Evolutionary conservation across 2,113 vertebrate species (phyloP), one percentile per base, ranked within the genome.

Genomic region (Polypterus senegalus): DNA sequence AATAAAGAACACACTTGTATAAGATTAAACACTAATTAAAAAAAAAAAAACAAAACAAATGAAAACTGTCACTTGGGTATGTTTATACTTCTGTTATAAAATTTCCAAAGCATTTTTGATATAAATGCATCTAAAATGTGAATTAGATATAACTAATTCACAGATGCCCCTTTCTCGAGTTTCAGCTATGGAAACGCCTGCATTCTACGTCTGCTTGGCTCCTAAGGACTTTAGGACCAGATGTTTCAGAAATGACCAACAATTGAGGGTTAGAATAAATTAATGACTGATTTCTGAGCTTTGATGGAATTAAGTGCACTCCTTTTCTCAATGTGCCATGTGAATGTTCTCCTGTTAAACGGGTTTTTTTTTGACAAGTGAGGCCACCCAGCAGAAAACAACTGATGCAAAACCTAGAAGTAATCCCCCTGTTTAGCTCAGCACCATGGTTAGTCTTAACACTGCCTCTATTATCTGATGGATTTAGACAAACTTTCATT

Each of bases 311-410:
- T 98, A 98, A 90, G 88, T 86, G 87, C 89, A 89, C 90, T 92
- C 85, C 86, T 90, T 89, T 94, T 89, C 88, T 96, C 85, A 91
- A 84, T 81, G 89, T 87, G 86, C 77, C 80, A 88, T 91, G 89
- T 90, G 90, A 95, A 92, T 88, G 88, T 93, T 88, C 81, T 75
- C 74, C 80, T 69, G 80, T 84, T 95, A 90, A 97, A 94, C 77
- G 80, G 87, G 81, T 81, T 79, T 79, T 77, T 77, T 91, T 90
- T 89, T 94, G 90, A 94, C 90, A 89, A 92, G 90, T 83, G 76
- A 91, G 93, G 92, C 93, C 96, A 98, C 94, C 95, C 94, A 81
- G 93, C 93, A 94, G 90, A 97, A 92, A 96, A 90, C 89, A 94
- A 97, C 86, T 93, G 95, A 97, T 96, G 92, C 95, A 95, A 95